Evolutionary conservation across 2,113 vertebrate species (phyloP).

Genomic region (Pterocles burchelli): DNA sequence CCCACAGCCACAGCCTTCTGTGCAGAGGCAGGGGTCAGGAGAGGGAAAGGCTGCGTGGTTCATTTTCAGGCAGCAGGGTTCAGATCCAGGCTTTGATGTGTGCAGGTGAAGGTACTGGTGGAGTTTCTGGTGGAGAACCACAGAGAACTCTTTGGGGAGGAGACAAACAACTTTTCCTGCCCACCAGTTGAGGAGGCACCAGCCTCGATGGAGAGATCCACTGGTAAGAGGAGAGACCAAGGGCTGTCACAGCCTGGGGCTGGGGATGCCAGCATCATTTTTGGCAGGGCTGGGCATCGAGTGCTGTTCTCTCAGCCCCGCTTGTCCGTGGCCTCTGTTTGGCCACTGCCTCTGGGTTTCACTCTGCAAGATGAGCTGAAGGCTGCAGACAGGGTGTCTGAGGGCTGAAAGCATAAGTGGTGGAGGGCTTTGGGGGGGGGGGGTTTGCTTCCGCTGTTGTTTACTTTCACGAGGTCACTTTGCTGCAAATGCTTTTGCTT

Average conservation of each 20-base stretch:
- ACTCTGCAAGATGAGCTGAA: not conserved
- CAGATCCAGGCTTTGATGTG: not conserved
- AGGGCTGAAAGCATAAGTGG: not conserved
- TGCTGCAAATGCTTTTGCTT: not conserved
- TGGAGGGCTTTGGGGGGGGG: not conserved
- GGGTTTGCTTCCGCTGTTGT: no score
- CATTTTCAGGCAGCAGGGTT: not conserved
- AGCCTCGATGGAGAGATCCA: not conserved
- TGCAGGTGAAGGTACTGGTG: not conserved
- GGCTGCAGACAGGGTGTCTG: not conserved
- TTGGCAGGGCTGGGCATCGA: no score
- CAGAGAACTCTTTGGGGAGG: not conserved
- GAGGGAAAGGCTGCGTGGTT: not conserved
- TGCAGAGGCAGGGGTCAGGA: not conserved
- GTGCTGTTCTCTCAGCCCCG: no score
- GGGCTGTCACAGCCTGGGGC: no score
- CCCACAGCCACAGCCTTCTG: not conserved
- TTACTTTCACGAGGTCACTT: not conserved
- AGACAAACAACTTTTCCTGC: not conserved
- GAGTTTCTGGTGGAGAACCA: not conserved
- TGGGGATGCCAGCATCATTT: not conserved
- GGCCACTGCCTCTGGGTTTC: not conserved
- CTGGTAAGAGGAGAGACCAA: no score
- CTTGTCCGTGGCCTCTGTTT: not conserved
- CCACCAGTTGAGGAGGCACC: accelerated